Base-by-base conservation (phyloP, 2,797 vertebrate species). In the Botia almorhae region DNA sequence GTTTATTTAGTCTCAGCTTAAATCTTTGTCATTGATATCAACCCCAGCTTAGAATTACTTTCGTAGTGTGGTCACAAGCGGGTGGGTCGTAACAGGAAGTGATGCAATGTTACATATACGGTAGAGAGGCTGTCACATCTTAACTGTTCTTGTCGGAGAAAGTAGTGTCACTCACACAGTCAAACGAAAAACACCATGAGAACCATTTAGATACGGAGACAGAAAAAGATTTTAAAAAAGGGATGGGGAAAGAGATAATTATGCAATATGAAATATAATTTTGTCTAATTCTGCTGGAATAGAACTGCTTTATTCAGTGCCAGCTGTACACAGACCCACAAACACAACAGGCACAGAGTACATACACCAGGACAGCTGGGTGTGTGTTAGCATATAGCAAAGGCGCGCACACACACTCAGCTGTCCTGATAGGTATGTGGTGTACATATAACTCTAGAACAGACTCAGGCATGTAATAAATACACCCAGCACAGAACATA, bases 281-380 rank as follows among this genome's bases (percentile, higher is more conserved):
- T 46, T 73, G 88, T 43, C 39, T 8, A 43, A 43, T 43, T 43
- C 8, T 43, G 39, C 7, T 43, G 39, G 5, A 43, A 7, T 43
- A 8, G 39, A 43, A 46, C 10, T 33, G 33, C 43, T 11, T 8
- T 46, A 46, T 46, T 46, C 10, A 46, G 43, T 46, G 43, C 10
- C 90, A 94, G 92, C 94, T 95, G 90, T 89, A 87, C 85, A 83
- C 23, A 84, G 69, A 73, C 77, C 17, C 53, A 33, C 71, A 0
- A 74, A 64, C 16, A 8, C 58, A 33, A 16, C 39, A 16, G 10
- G 61, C 23, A 74, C n/a, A 74, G 7, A 74, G 19, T 14, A 61
- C 71, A 74, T 61, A n/a, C 48, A 50, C 12, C 3, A 5, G 13
- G 39, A 43, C 39, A 43, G 1, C 39, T 6, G 39, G 8, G 39